Base-by-base conservation (phyloP, 1,140 invertebrate species). In the Hetaerina americana region DNA sequence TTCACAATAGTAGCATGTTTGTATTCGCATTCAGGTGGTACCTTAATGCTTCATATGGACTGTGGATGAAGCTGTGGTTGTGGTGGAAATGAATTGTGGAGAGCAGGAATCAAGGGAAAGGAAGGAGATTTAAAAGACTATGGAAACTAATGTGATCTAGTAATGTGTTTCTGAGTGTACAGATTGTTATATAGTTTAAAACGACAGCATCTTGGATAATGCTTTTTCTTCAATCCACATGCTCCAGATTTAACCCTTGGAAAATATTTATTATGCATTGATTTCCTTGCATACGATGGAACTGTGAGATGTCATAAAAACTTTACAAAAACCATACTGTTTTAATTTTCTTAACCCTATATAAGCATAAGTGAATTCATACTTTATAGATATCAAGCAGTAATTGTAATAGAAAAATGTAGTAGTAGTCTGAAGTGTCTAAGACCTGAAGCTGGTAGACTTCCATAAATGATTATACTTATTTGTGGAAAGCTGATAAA, bases 121-220 rank as follows among this genome's bases (percentile, higher is more conserved):
- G 6, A 57, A n/a, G 22, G 22, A 57, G 22, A n/a, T 57, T 57
- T 18, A 57, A 57, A 57, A 57, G 40, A 57, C 40, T 57, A 57
- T 5, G 40, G 22, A 57, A 57, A 57, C 40, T 57, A 57, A 57
- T 57, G 40, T 57, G 40, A 57, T 57, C 40, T 57, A 18, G 5
- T 57, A 57, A 57, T 57, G 40, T 57, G 40, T 57, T 57, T 57
- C 40, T 57, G 40, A 57, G 40, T 57, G 40, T 57, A 57, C 40
- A 57, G 40, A 57, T 57, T 57, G 40, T 57, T 57, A 57, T 57
- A 57, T 57, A 57, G 40, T 57, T 57, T 57, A n/a, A 57, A 57
- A 57, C 22, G 40, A 57, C 10, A 57, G 40, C 40, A 57, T 57
- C 40, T 18, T 57, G 40, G 40, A 57, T 57, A 57, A 57, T 57